Evolutionary conservation across 2,888 invertebrate genomes (phyloP), one percentile per base, ranked within the genome.

Genomic region (Vanessa cardui): DNA sequence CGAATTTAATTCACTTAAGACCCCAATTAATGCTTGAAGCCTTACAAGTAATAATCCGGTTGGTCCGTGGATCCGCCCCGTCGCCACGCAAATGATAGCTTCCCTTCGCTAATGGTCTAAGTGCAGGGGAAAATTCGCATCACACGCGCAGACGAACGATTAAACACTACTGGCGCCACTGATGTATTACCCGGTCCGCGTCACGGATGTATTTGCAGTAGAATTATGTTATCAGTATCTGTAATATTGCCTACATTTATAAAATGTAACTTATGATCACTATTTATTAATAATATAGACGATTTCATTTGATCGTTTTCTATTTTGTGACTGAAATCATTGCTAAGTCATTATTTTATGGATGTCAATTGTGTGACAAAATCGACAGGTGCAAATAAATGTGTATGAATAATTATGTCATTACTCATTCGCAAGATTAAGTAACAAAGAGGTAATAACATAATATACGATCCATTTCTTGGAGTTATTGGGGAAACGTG

Each of bases 81-180:
- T 89, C 89, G 88, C 88, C 87, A 78, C 75, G 79, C 80, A 89
- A 91, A 91, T 90, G 89, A 90, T 85, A 88, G 88, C 87, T 90
- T 89, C 88, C 88, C 86, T 86, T 73, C 70, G 71, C 70, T 76
- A 86, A 88, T 86, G 84, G 82, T 80, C 76, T 78, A 78, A 82
- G 78, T 81, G 80, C 80, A 78, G 82, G 83, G 86, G 88, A 85
- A 90, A 91, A 90, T 89, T 86, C 85, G 80, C 89, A 83, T 79
- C 83, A 87, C 86, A 84, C 85, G 84, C 88, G 84, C 87, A 88
- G 88, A 87, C 87, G 78, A 78, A 76, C 83, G 85, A 86, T 87
- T 88, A 88, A 81, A 82, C 80, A 80, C 77, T 78, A 77, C 78
- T 85, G 89, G 88, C 88, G 88, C 87, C 88, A 84, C 79, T 87